A percentile compares a stretch with the other conserved stretches of the same genome.
These are phyloP conservation scores for Limanda limanda DNA, from an alignment of 2,113 vertebrate species.

Conservation along the genomic window DNA sequence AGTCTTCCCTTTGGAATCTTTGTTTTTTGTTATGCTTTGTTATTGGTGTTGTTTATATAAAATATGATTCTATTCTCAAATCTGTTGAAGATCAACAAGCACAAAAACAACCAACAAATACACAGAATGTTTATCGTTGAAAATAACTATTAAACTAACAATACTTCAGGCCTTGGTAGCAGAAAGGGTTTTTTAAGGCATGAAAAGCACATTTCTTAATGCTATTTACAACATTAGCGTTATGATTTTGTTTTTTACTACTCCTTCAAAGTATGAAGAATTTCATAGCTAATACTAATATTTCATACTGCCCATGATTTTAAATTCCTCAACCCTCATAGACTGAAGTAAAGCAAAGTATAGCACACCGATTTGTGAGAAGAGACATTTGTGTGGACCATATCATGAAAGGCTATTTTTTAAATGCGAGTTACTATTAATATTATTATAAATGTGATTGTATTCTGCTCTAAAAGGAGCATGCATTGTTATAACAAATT, in stretches of 20 bases:
- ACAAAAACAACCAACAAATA: conserved; percentile 25
- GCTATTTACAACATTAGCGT: conserved; percentile 4
- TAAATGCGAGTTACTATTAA: too few relatives aligned
- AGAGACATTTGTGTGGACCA: background rate
- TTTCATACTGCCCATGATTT: background rate
- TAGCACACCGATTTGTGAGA: background rate
- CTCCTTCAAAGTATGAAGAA: conserved; percentile 11
- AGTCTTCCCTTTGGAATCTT: conserved; percentile 20
- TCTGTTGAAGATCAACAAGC: conserved; percentile 12
- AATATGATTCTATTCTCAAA: background rate
- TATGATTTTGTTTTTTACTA: background rate
- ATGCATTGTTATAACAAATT: background rate
- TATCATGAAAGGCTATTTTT: too few relatives aligned
- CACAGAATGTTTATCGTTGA: background rate
- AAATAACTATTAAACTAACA: background rate
- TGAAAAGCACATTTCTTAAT: conserved; percentile 22
- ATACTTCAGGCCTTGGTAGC: background rate
- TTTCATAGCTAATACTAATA: background rate
- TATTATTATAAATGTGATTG: background rate
- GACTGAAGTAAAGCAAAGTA: conserved; percentile 13
- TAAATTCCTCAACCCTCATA: background rate
- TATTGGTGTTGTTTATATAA: conserved; percentile 14
- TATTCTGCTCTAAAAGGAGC: background rate
- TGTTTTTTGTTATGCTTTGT: conserved; percentile 20
- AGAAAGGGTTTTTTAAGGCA: background rate